Evolutionary conservation across 2,797 vertebrate species (phyloP), one percentile per base, ranked within the genome.

Genomic region (Limosa lapponica): DNA sequence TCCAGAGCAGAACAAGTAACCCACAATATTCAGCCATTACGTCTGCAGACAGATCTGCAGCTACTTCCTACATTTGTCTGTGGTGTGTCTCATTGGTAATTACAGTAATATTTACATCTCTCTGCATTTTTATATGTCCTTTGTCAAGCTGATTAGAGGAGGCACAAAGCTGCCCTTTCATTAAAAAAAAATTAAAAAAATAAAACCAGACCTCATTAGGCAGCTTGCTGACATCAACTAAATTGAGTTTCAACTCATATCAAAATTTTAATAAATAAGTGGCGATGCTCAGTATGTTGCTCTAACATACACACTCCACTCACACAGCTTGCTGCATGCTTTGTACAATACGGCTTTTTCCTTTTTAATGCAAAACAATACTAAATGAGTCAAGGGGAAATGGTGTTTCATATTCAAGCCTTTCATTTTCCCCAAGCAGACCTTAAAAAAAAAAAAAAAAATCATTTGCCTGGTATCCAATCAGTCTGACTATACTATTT

Each of bases 261-360:
- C 92, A 95, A 94, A 95, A 97, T 93, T 96, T 95, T 97, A 97
- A 98, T 98, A 98, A 97, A 97, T 93, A 97, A 96, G 84, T 2
- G 0, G 43, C 2, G 1, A 65, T 82, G 97, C 87, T 98, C 81
- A 94, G 91, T 92, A 54, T 1, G 1, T 91, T 94, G 83, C 91
- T 81, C 48, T 41, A 79, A 82, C 90, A n/a, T 32, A 46, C 75
- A 82, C 18, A 10, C 85, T 91, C 46, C 2, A 3, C 88, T 90
- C 79, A 18, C 65, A 37, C 52, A 95, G 94, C 80, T 97, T 94
- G 87, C 91, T 27, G 62, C 55, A 44, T 16, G 93, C 85, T 92
- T 95, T 87, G 37, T 70, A 74, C 39, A 73, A 48, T 27, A 43
- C 0, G 0, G 41, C 71, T 89, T 90, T 93, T 82, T 61, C 77